Evolutionary conservation across 1,140 invertebrate genomes (phyloP), one percentile per base, ranked within the genome.

Genomic region (Pantala flavescens): DNA sequence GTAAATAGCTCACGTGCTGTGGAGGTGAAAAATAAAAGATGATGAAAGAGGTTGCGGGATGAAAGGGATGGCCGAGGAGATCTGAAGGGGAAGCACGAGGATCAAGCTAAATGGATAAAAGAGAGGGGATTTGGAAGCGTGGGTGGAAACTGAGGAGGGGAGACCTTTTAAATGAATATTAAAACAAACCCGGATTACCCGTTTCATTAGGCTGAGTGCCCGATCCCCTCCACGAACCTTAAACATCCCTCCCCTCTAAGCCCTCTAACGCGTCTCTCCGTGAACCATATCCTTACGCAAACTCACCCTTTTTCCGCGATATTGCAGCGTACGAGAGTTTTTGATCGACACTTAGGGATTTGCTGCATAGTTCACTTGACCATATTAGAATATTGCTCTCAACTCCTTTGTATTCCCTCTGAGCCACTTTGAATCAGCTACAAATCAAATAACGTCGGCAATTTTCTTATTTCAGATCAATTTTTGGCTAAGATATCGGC

Each of bases 131-230:
- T 36, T 36, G 2, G 28, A 63, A 21, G n/a, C 49, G 49, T 21
- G 49, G 49, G 14, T 63, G 49, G 49, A 63, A 21, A 21, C 12
- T 21, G 49, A 21, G 14, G 49, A 21, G 49, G 49, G 49, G 12
- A 63, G 49, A 63, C 49, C 49, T 63, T 63, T 63, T 63, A 63
- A 63, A 63, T 63, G 49, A 63, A 63, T 63, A 63, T 63, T 63
- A 63, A 63, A 63, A 63, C 49, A 63, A 63, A 63, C 49, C 49
- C 49, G 49, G 49, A 63, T 63, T 63, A 63, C 49, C 49, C 49
- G 49, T 63, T 63, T 63, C 49, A 63, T 63, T 63, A 63, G 49
- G 49, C 49, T 63, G 49, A 63, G 49, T 63, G 49, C 49, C 49
- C 49, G 49, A 63, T 63, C 49, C 49, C 49, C 3, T 63, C 12